Evolutionary conservation across 2,113 vertebrate species (phyloP).

Genomic region (Dinomys branickii): DNA sequence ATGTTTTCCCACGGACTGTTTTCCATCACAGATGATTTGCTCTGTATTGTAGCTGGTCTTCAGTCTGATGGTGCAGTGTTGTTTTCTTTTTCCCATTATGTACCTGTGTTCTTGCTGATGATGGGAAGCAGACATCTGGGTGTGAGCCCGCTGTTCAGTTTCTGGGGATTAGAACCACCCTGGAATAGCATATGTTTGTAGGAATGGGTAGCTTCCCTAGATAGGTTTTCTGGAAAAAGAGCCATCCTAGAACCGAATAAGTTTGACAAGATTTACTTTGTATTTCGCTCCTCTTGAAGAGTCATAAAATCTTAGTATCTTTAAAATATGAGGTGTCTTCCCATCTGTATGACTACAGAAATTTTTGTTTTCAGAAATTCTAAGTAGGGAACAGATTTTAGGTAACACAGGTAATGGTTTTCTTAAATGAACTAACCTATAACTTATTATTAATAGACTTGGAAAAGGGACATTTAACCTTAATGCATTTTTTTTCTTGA

Average conservation of each 20-base stretch:
- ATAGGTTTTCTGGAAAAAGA: not conserved
- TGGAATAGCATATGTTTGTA: not conserved
- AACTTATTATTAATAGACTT: constrained; percentile 7
- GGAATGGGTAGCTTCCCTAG: constrained; percentile 14
- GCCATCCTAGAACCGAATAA: not conserved
- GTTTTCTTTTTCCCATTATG: not conserved
- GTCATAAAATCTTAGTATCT: not conserved
- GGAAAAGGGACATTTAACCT: constrained; percentile 50
- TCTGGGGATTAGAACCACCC: not conserved
- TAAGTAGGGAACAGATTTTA: not conserved
- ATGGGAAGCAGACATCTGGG: not conserved
- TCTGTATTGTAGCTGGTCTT: not conserved
- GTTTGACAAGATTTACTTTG: constrained; percentile 38
- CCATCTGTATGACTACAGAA: not conserved
- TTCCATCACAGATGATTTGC: not conserved
- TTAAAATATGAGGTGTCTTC: not conserved
- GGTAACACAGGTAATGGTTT: constrained; percentile 9
- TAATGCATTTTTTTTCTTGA: constrained; percentile 55
- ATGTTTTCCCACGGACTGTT: not conserved
- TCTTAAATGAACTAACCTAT: constrained; percentile 40
- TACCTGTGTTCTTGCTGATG: not conserved
- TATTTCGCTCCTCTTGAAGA: not conserved
- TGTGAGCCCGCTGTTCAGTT: constrained; percentile 13
- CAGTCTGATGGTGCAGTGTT: not conserved
- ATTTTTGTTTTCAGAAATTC: not conserved